phyloP scores from a whole-genome alignment of 2,797 vertebrate genomes.

The Parauchenoglanis punctatus region DNA sequence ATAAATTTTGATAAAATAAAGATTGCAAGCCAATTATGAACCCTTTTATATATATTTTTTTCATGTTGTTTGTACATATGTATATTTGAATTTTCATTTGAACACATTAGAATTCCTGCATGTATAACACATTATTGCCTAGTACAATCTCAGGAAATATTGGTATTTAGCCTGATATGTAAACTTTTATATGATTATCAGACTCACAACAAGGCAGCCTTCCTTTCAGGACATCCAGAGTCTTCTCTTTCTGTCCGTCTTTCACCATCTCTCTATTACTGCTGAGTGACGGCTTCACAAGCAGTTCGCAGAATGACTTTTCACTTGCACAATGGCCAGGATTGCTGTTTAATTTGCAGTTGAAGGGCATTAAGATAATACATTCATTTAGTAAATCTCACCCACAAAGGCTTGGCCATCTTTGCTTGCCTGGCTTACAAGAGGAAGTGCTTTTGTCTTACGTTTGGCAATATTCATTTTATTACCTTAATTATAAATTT shows the following conservation, averaged over 20 bases:
- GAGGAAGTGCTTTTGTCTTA: conserved; percentile 39
- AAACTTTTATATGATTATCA: conserved; percentile 36
- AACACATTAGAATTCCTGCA: neutral
- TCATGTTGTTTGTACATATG: no score
- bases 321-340: conserved; percentile 59
- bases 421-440: conserved; percentile 50
- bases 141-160: neutral
- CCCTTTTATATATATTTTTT: neutral
- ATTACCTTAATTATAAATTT: conserved; percentile 56
- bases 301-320: conserved; percentile 54
- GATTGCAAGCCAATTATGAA: neutral
- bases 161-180: conserved; percentile 31
- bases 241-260: conserved; percentile 25
- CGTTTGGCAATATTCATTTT: conserved; percentile 33
- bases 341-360: conserved; percentile 63
- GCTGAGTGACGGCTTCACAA: conserved; percentile 51
- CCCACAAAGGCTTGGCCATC: conserved; percentile 57
- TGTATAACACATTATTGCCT: neutral
- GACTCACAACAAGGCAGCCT: neutral
- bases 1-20: neutral
- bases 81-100: neutral
- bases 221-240: neutral
- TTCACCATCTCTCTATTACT: conserved; percentile 37
- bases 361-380: conserved; percentile 65
- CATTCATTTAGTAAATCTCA: conserved; percentile 63